Evolutionary conservation across 2,113 vertebrate species (phyloP).

Genomic region (Zosterops pallidus): DNA sequence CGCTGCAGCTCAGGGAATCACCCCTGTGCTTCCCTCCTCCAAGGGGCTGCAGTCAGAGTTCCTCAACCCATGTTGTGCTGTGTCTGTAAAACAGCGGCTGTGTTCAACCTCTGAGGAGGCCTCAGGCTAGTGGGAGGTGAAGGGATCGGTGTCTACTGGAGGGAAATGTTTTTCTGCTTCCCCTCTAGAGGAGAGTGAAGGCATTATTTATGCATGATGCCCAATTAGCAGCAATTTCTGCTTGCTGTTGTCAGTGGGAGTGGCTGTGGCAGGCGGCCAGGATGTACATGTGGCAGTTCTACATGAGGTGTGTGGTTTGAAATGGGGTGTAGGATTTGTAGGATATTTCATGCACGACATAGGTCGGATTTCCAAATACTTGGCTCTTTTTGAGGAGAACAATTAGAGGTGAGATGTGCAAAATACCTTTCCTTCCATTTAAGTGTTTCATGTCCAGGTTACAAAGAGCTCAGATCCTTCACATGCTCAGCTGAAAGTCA

Average conservation of each 20-base stretch:
- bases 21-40: background rate
- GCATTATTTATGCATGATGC: slow-evolving; percentile 54
- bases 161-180: slow-evolving; percentile 20
- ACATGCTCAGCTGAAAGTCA: background rate
- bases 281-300: background rate
- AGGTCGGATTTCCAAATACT: background rate
- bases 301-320: background rate
- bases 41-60: accelerated
- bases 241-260: background rate
- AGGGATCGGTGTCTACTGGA: background rate
- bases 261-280: slow-evolving; percentile 44
- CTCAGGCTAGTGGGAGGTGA: background rate
- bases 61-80: background rate
- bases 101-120: background rate
- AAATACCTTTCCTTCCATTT: background rate
- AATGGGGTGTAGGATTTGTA: background rate
- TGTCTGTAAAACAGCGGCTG: background rate
- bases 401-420: background rate
- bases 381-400: background rate
- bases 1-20: background rate
- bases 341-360: background rate
- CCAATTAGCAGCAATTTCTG: slow-evolving; percentile 55
- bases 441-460: background rate
- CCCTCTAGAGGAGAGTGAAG: background rate
- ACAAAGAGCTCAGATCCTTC: background rate